Conservation (phyloP, 2,888 invertebrate genomes). For the Oxyscelio sp. region DNA sequence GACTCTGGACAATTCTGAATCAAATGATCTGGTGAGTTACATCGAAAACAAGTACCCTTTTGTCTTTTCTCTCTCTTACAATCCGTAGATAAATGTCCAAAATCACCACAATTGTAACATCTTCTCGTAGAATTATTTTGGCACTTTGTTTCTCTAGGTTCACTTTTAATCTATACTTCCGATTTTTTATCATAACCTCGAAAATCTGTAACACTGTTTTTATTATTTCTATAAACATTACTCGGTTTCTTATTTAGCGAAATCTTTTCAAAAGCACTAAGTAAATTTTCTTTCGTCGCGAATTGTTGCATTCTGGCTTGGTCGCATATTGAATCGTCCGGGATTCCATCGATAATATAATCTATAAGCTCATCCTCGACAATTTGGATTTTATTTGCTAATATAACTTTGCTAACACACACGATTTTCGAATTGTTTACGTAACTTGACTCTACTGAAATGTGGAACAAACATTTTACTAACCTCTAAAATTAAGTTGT, state of each 20-base stretch:
- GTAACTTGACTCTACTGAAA: constrained; percentile 30
- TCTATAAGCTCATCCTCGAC: constrained; percentile 47
- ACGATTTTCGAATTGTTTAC: constrained; percentile 48
- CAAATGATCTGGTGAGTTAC: no score
- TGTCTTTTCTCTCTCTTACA: no score
- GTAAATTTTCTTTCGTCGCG: neutral
- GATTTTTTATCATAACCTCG: no score
- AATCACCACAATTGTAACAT: no score
- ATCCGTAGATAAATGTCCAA: no score
- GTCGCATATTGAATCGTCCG: constrained; percentile 44
- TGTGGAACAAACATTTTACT: constrained; percentile 31
- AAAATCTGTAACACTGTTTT: no score
- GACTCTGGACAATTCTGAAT: constrained; percentile 16
- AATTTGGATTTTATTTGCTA: constrained; percentile 43
- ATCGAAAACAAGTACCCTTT: no score
- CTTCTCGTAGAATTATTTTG: no score
- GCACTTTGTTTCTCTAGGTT: no score
- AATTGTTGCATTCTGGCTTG: constrained; percentile 64
- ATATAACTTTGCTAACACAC: constrained; percentile 55
- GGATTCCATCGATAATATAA: constrained; percentile 51
- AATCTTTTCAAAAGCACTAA: constrained; percentile 20
- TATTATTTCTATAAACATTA: neutral
- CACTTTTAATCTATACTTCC: no score
- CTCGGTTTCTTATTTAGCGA: constrained; percentile 3
- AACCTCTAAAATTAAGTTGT: constrained; percentile 12